Evolutionary conservation across 1,140 invertebrate species (phyloP).

Genomic region (Nephila pilipes): DNA sequence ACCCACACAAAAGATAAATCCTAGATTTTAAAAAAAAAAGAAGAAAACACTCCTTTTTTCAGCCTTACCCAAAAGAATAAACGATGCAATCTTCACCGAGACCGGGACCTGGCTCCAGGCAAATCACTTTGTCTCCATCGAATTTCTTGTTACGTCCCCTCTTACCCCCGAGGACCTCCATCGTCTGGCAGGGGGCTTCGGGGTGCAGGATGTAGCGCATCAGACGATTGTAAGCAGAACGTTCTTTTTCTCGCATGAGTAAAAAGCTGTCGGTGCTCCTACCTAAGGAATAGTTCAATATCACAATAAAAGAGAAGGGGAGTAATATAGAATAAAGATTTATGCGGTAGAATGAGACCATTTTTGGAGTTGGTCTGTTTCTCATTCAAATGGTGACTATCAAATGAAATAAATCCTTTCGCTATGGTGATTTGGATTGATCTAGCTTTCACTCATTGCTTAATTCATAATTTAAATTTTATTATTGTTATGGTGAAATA

Average conservation of each 20-base stretch:
- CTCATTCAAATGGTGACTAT: too few relatives aligned
- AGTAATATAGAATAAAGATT: too few relatives aligned
- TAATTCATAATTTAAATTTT: too few relatives aligned
- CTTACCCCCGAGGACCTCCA: conserved; percentile 42
- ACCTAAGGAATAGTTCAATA: background rate
- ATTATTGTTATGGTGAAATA: too few relatives aligned
- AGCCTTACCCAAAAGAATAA: conserved; percentile 70
- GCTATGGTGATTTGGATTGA: too few relatives aligned
- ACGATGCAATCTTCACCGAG: conserved; percentile 64
- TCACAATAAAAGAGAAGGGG: too few relatives aligned
- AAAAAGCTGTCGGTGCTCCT: conserved; percentile 44
- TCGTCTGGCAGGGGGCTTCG: conserved; percentile 32
- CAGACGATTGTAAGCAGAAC: conserved; percentile 46
- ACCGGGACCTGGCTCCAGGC: conserved; percentile 71
- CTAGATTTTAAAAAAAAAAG: background rate
- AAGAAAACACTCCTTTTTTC: background rate
- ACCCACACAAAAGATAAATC: too few relatives aligned
- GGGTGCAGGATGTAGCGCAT: conserved; percentile 71
- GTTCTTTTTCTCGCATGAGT: conserved; percentile 13
- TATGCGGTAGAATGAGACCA: too few relatives aligned
- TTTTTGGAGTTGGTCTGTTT: too few relatives aligned
- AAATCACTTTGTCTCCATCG: conserved; percentile 72
- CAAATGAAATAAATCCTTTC: too few relatives aligned
- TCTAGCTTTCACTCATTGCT: too few relatives aligned
- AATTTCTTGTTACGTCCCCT: conserved; percentile 35